phyloP scores from a whole-genome alignment of 2,888 invertebrate species.

The Drosophila multiciliata region DNA sequence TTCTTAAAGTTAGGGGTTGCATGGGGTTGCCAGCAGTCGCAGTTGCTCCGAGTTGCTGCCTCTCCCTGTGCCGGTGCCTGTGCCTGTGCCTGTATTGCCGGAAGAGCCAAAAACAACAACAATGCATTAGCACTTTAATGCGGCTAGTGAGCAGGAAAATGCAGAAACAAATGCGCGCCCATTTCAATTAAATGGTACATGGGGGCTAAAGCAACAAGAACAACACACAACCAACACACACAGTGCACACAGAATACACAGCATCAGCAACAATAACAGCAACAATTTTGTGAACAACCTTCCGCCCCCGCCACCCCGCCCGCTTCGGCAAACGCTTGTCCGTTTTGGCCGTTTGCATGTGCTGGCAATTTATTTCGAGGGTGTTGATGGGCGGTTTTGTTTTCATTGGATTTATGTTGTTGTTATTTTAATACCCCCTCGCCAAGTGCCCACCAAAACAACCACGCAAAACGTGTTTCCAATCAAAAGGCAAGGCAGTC shows the following conservation, averaged over 20 bases:
- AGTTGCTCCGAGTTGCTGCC: conserved; percentile 15
- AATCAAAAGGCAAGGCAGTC: conserved; percentile 67
- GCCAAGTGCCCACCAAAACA: conserved; percentile 59
- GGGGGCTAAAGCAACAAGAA: conserved; percentile 48
- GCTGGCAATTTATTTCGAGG: conserved; percentile 74
- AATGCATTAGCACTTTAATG: conserved; percentile 82
- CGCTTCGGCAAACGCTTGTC: background rate
- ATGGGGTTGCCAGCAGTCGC: conserved; percentile 26
- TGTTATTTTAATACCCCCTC: conserved; percentile 74
- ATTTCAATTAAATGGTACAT: conserved; percentile 80
- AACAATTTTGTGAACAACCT: conserved; percentile 42
- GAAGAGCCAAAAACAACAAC: conserved; percentile 78
- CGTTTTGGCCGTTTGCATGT: conserved; percentile 37
- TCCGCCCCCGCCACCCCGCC: conserved; percentile 7
- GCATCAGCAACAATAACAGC: conserved; percentile 53
- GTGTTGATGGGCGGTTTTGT: conserved; percentile 84
- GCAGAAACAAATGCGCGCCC: conserved; percentile 77
- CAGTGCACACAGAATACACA: conserved; percentile 30
- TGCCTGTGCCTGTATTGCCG: conserved; percentile 17
- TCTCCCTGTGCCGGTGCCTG: background rate
- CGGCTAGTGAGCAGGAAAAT: conserved; percentile 78
- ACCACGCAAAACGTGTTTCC: conserved; percentile 65
- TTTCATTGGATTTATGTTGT: conserved; percentile 82
- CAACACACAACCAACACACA: conserved; percentile 32
- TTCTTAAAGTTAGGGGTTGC: conserved; percentile 62